Conservation (phyloP, 2,888 invertebrate species). For the Pollenia labialis region DNA sequence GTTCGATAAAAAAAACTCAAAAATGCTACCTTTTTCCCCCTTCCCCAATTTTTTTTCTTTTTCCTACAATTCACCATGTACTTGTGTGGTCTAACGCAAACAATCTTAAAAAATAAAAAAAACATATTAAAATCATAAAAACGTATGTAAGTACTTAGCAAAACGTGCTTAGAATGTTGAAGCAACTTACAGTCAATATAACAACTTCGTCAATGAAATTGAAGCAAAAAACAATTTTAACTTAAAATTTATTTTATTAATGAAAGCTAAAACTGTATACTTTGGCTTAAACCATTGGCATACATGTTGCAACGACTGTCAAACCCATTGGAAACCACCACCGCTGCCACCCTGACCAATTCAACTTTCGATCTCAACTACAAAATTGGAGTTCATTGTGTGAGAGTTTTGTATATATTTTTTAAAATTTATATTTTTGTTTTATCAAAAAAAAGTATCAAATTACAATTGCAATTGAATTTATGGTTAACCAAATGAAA, state of each 20-base stretch:
- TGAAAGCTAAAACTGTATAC: too few species aligned
- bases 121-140: conserved; percentile 25
- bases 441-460: conserved; percentile 48
- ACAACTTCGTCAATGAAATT: background rate
- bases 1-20: too few species aligned
- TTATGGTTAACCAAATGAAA: conserved; percentile 30
- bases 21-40: too few species aligned
- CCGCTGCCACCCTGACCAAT: background rate
- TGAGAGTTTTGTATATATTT: background rate
- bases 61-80: background rate
- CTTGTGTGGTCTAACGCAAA: background rate
- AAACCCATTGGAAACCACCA: conserved; percentile 18
- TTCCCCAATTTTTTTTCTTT: background rate
- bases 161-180: conserved; percentile 27
- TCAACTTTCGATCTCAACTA: background rate
- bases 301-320: background rate
- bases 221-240: background rate
- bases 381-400: background rate
- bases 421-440: background rate
- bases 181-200: background rate
- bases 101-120: conserved; percentile 8
- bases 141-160: background rate
- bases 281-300: background rate
- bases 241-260: background rate
- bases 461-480: conserved; percentile 32